Evolutionary conservation across 2,797 vertebrate species (phyloP), one percentile per base, ranked within the genome.

Genomic region (Pipistrellus pygmaeus): DNA sequence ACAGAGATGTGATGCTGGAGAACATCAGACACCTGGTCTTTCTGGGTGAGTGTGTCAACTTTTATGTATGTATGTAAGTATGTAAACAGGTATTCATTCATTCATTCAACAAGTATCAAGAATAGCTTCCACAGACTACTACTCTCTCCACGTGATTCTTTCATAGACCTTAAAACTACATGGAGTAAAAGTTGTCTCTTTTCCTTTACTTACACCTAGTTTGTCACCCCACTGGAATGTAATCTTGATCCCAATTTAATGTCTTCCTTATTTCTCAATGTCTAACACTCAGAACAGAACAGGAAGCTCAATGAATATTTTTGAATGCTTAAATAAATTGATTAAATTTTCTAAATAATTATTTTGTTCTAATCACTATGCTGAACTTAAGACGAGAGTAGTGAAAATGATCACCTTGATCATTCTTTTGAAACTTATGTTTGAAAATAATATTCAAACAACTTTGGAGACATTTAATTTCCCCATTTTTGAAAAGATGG

Each of bases 1-100:
- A 78, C 77, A 95, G 71, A 77, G 88, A 87, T 0, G 88, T 95
- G 77, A 93, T 93, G 91, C 77, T 87, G 41, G 91, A 88, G 38
- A 95, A 72, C 18, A 30, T 91, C 41, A 48, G 51, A 48, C 94
- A 93, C 14, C 64, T 95, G 46, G 77, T 93, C 25, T 91, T 72
- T 27, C 20, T 91, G 48, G 94, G 94, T 95, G 71, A 88, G 94
- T 73, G 55, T 18, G 12, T 71, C 35, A 13, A 2, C 3, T 12
- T 30, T 14, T 21, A 20, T 73, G 9, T n/a, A 6, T n/a, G 3
- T 21, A 3, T 21, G 17, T 44, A 46, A 15, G 2, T 11, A 21
- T 25, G 44, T 5, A 46, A 41, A 18, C 27, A 60, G 35, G 1
- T 23, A 15, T 84, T 53, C 55, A n/a, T 62, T 32, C 12, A 4